Evolutionary conservation across 2,888 invertebrate species (phyloP), one percentile per base, ranked within the genome.

Genomic region (Synanthedon myopaeformis): DNA sequence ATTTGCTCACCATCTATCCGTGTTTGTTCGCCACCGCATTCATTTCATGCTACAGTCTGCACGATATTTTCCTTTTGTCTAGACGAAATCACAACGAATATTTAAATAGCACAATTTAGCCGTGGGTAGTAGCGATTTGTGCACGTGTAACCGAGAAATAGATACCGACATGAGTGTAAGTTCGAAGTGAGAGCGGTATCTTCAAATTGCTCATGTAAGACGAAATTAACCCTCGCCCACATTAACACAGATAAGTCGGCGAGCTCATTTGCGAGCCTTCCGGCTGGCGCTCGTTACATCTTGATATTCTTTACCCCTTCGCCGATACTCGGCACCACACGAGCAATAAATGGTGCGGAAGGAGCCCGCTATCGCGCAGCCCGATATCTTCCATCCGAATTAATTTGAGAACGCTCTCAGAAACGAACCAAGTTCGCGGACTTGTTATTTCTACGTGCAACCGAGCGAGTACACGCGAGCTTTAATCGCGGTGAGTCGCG

Each of bases 331-430:
- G 70, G 72, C 72, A 79, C 85, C 84, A 84, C 85, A 84, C 83
- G 82, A 85, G 84, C 87, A 83, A 86, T 87, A 86, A 87, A 87
- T 87, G 86, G 87, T 82, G 85, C 75, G 87, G 87, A 87, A 87
- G 79, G 80, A 81, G 75, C 72, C 56, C 80, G 83, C 84, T 85
- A 87, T 86, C 85, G 74, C 77, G 62, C 74, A 69, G 67, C 80
- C 82, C 84, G 84, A 86, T 86, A 87, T 86, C 87, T 87, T 87
- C 87, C 87, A 86, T 87, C 82, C 85, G 86, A 87, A 87, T 87
- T 87, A 86, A 86, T 86, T 87, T 86, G 75, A 74, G 72, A 80
- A 77, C 80, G 79, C 69, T 74, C 73, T 66, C 70, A 74, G 82
- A 81, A 85, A 79, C 82, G 83, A 84, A 85, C 76, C 75, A 76